These are phyloP conservation scores for Ctenicera cuprea DNA, from an alignment of 2,888 invertebrate genomes.

Conservation along the genomic window DNA sequence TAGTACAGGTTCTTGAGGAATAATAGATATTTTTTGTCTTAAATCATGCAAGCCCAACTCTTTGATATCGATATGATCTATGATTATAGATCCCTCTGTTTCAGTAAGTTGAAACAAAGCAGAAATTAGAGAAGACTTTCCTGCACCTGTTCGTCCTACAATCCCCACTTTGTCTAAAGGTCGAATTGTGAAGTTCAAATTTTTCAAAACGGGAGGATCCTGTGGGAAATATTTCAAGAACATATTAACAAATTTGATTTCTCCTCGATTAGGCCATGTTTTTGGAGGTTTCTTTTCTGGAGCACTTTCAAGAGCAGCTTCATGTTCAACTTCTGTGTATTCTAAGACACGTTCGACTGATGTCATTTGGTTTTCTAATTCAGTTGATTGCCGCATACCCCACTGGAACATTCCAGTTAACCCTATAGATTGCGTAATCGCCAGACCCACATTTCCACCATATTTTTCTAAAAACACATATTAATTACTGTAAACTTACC, in stretches of 20 bases:
- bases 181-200: conserved; percentile 80
- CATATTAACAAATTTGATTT: conserved; percentile 81
- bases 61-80: conserved; percentile 86
- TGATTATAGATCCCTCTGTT: conserved; percentile 84
- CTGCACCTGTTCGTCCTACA: conserved; percentile 90
- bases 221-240: conserved; percentile 83
- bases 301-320: conserved; percentile 55
- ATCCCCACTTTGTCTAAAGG: conserved; percentile 86
- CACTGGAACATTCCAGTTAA: conserved; percentile 82
- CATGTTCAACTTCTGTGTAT: conserved; percentile 72
- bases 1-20: conserved; percentile 90
- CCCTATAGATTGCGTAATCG: conserved; percentile 84
- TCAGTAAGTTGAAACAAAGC: conserved; percentile 89
- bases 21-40: conserved; percentile 86
- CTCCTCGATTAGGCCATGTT: conserved; percentile 84
- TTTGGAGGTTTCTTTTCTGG: conserved; percentile 75
- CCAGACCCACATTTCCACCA: conserved; percentile 83
- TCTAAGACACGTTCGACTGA: conserved; percentile 87
- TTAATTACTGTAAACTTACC: too few species aligned
- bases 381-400: conserved; percentile 89
- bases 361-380: conserved; percentile 87
- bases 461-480: conserved; percentile 24
- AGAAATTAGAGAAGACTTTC: conserved; percentile 86
- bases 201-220: conserved; percentile 84
- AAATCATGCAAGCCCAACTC: conserved; percentile 84